Percentiles rank a stretch among this genome's conserved stretches.
Evolutionary conservation across 2,888 invertebrate genomes (phyloP).

Genomic region (Isoperla grammatica): DNA sequence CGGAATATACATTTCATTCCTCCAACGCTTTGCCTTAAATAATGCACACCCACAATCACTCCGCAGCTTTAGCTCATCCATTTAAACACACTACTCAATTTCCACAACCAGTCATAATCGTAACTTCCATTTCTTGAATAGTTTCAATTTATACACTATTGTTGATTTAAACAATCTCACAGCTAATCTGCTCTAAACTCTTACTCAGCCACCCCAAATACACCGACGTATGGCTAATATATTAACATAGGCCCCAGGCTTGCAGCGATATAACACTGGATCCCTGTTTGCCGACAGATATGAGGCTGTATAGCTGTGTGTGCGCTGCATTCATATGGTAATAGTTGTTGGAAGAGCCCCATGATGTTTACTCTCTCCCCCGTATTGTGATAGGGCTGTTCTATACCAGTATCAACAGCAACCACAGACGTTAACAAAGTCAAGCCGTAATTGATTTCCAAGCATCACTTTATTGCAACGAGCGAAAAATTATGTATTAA

Average conservation of each 20-base stretch:
- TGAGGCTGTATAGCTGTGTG: neutral
- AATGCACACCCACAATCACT: too few relatives aligned
- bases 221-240: neutral
- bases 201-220: too few relatives aligned
- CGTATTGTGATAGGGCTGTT: neutral
- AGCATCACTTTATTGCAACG: conserved; percentile 4
- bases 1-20: too few relatives aligned
- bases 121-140: too few relatives aligned
- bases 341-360: neutral
- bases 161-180: too few relatives aligned
- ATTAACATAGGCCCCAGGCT: neutral
- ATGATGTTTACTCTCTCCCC: neutral
- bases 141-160: too few relatives aligned
- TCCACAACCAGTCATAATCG: too few relatives aligned
- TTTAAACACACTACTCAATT: too few relatives aligned
- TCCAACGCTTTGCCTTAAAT: too few relatives aligned
- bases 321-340: neutral
- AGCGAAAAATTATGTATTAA: neutral
- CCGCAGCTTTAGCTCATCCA: too few relatives aligned
- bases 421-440: neutral
- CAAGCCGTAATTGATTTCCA: conserved; percentile 4
- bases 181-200: too few relatives aligned
- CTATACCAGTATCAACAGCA: neutral
- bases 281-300: neutral
- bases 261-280: neutral